phyloP scores from a whole-genome alignment of 2,888 invertebrate genomes.

The Strigamia crassipes region DNA sequence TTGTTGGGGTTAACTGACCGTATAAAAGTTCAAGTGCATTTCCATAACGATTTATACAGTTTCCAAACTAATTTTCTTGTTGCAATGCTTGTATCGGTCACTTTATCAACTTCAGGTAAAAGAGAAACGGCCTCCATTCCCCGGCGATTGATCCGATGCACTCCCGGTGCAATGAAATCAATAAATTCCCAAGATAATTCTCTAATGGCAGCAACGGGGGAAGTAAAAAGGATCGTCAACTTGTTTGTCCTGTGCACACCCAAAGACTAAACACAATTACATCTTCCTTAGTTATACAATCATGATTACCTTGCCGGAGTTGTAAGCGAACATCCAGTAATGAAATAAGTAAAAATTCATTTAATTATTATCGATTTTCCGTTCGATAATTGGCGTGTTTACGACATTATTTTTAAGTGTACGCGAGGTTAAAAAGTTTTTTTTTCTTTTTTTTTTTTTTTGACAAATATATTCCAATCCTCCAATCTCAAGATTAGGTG shows the following conservation, averaged over 20 bases:
- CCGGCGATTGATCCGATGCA: neutral
- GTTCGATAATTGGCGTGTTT: no score
- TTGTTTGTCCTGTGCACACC: neutral
- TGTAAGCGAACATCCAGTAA: neutral
- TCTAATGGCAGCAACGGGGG: neutral
- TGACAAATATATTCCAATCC: no score
- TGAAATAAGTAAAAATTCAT: no score
- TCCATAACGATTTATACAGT: neutral
- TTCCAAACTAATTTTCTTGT: neutral
- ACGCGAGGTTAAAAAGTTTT: no score
- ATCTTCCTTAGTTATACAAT: neutral
- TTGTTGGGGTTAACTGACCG: neutral
- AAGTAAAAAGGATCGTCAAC: slow-evolving; percentile 3
- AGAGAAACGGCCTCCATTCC: neutral
- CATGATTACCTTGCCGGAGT: neutral
- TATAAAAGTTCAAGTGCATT: neutral
- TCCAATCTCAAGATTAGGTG: no score
- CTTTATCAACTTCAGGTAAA: neutral
- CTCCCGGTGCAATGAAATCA: slow-evolving; percentile 16
- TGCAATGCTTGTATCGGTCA: neutral
- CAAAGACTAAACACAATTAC: neutral
- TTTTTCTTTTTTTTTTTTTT: no score
- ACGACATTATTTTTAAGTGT: no score
- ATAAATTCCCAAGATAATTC: slow-evolving; percentile 26
- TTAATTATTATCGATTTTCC: no score